Base-by-base conservation (phyloP, 2,113 vertebrate genomes). In the Rattus rattus region DNA sequence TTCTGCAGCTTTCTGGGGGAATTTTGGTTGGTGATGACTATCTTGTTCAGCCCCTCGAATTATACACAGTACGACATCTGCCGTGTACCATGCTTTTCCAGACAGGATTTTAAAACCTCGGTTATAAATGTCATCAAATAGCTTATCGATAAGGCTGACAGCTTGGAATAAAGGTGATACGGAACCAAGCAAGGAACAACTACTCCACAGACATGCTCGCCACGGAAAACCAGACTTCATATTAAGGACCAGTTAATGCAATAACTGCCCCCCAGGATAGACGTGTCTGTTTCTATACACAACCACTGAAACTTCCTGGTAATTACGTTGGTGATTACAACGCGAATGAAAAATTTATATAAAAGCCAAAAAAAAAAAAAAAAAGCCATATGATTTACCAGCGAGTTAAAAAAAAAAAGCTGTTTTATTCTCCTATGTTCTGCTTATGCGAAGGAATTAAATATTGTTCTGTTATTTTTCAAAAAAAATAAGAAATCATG, bases 101-200 rank as follows among this genome's bases (percentile, higher is more conserved):
- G 61, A 28, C 24, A 89, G 28, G 47, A 79, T 90, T 91, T 88
- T 59, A 1, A 80, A 88, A 91, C 88, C 77, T 91, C n/a, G 93
- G 83, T 91, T 56, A 47, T 94, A 93, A 96, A 89, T 87, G 28
- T 54, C 90, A 95, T 86, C 63, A 95, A 90, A 94, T 65, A 95
- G 81, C 43, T 85, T 91, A 96, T 22, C 26, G 95, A 63, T 80
- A 93, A 92, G n/a, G 24, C 26, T 59, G 54, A 94, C 77, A 88
- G 87, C n/a, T n/a, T 92, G 36, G 26, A 95, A 91, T 52, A 39
- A 90, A 90, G 8, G 16, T 47, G 72, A 79, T 73, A 80, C 7
- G 91, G 96, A 87, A 92, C 88, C 56, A 95, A 94, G 87, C 73
- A n/a, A 86, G 77, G n/a, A 91, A 80, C 56, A 83, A 89, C 86